phyloP scores from a whole-genome alignment of 2,113 vertebrate species.

The Elephantulus edwardii region DNA sequence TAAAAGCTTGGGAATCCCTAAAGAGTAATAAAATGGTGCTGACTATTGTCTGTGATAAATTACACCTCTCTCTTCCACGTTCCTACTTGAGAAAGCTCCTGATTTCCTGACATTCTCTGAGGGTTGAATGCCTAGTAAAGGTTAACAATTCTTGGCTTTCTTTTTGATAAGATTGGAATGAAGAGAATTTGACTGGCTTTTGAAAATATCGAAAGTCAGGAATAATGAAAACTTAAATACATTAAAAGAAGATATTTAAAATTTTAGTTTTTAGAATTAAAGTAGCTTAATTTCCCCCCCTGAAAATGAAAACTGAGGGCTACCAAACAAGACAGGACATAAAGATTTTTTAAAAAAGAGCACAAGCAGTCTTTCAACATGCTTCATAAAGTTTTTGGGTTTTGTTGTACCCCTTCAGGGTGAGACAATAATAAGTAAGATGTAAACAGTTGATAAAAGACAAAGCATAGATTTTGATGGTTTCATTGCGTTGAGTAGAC shows the following conservation, averaged over 20 bases:
- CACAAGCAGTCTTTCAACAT: neutral
- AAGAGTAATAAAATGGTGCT: constrained; percentile 73
- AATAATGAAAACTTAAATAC: neutral
- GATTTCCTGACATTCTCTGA: constrained; percentile 56
- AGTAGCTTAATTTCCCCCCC: neutral
- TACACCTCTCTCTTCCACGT: constrained; percentile 54
- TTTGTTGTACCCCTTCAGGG: neutral
- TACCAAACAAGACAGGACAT: neutral
- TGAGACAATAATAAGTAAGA: neutral
- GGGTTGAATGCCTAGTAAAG: constrained; percentile 41
- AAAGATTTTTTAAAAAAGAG: neutral
- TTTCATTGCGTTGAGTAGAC: neutral
- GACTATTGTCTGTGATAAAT: constrained; percentile 72
- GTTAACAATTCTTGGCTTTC: constrained; percentile 46
- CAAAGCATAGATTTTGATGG: neutral
- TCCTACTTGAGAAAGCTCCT: constrained; percentile 54
- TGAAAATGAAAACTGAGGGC: neutral
- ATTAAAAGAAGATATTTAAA: neutral
- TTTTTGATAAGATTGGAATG: constrained; percentile 34
- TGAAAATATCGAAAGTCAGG: constrained; percentile 35
- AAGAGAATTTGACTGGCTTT: constrained; percentile 28
- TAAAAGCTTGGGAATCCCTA: constrained; percentile 72
- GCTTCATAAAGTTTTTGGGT: neutral
- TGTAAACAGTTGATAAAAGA: neutral
- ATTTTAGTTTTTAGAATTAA: constrained; percentile 33